These are phyloP conservation scores for Oxyura jamaicensis DNA, from an alignment of 2,113 vertebrate species.

Conservation along the genomic window DNA sequence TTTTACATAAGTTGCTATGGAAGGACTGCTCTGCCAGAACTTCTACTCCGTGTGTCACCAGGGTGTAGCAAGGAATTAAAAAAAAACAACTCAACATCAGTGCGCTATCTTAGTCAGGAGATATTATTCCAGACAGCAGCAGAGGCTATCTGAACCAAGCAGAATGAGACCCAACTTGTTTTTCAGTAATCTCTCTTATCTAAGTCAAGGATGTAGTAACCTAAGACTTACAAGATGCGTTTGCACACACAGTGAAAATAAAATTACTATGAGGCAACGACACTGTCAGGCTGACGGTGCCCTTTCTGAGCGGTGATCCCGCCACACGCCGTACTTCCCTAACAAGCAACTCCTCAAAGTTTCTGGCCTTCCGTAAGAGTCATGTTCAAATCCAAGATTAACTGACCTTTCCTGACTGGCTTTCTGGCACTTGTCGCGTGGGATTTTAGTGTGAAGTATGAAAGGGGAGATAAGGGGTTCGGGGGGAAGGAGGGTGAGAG, in stretches of 20 bases:
- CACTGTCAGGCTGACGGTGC: rapidly evolving
- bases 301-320: background rate
- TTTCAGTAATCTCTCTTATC: slow-evolving; percentile 29
- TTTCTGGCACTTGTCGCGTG: background rate
- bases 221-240: background rate
- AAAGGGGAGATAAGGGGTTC: background rate
- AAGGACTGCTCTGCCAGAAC: background rate
- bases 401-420: background rate
- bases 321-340: background rate
- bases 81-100: background rate
- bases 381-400: background rate
- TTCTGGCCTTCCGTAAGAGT: background rate
- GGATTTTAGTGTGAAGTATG: background rate
- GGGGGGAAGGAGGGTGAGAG: background rate
- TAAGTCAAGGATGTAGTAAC: background rate
- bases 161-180: slow-evolving; percentile 38
- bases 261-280: slow-evolving; percentile 1
- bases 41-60: slow-evolving; percentile 16
- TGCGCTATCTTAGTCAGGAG: background rate
- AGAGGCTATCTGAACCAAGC: background rate
- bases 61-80: background rate
- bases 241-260: slow-evolving; percentile 15
- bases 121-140: background rate
- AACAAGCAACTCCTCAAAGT: background rate
- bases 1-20: slow-evolving; percentile 25